Evolutionary conservation across 1,140 invertebrate species (phyloP), one percentile per base, ranked within the genome.

Genomic region (Pogonomyrmex californicus): DNA sequence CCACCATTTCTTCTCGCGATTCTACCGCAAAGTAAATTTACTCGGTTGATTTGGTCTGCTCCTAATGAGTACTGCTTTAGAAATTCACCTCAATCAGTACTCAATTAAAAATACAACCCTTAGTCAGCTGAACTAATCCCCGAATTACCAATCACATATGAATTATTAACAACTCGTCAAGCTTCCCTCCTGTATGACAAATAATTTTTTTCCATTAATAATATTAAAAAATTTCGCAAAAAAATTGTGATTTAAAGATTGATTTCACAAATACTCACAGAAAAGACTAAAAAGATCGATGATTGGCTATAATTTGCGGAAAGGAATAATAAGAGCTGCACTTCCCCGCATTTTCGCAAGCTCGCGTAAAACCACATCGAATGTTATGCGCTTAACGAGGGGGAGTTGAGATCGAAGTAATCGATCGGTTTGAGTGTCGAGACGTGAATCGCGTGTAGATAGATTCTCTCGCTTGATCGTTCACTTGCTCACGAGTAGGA

Each of bases 361-460:
- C 30, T 30, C 33, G 54, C n/a, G 54, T 58, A 83, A 73, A 83
- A 73, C 54, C 68, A 60, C 68, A 60, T 83, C 41, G 79, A 12
- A 75, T 62, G 68, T 73, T 73, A 54, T 12, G 17, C 68, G 68
- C 30, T 73, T 83, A 83, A 83, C 58, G 66, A 83, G 66, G 47
- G 30, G 33, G 44, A 66, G 10, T 54, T 14, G 73, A 83, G 70
- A 78, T 78, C 44, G 73, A 78, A 49, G 71, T 54, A 76, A 85
- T 79, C 58, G 85, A 86, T 86, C 63, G 83, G 73, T 66, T 66
- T 79, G 76, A 62, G 47, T 78, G 79, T 86, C 63, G 75, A 78
- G 75, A 78, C 47, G 63, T 60, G 62, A 65, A 44, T 49, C 83
- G 63, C 75, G 58, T 56, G 49, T 73, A 75, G 23, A 23, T 62